Evolutionary conservation across 1,140 invertebrate genomes (phyloP).

Genomic region (Trichomalopsis sarcophagae): DNA sequence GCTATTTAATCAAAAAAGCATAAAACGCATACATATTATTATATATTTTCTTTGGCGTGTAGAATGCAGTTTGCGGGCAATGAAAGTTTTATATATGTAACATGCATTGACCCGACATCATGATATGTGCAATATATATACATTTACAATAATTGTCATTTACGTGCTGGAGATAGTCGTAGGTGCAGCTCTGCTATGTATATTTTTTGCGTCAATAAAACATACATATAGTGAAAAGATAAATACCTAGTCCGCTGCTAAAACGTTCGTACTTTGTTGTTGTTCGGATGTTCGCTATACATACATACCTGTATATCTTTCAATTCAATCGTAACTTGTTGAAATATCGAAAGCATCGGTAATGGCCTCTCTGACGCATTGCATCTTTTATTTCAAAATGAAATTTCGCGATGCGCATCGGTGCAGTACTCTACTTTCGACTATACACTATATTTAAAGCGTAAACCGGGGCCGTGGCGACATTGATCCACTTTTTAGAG

Average conservation of each 20-base stretch:
- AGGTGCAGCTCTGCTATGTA: slow-evolving; percentile 9
- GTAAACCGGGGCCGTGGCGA: neutral
- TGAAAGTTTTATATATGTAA: neutral
- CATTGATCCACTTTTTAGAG: neutral
- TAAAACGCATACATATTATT: neutral
- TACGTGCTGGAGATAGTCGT: slow-evolving; percentile 22
- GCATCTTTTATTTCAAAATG: neutral
- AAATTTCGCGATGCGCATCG: no score
- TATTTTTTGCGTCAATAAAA: neutral
- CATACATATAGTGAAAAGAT: slow-evolving; percentile 2
- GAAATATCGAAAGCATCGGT: neutral
- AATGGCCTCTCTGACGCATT: neutral
- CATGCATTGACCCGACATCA: neutral
- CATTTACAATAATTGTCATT: slow-evolving; percentile 17
- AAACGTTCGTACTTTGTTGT: slow-evolving; percentile 14
- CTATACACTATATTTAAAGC: neutral
- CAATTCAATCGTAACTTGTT: neutral
- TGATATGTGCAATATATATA: neutral
- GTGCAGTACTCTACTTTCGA: no score
- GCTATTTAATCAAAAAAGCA: slow-evolving; percentile 19
- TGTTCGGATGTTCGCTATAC: slow-evolving; percentile 17
- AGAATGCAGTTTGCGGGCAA: neutral
- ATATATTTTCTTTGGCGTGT: slow-evolving; percentile 19
- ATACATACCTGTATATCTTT: neutral
- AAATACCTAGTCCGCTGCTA: slow-evolving; percentile 30